phyloP scores from a whole-genome alignment of 2,888 invertebrate genomes.

The Thecocarcelia acutangulata region DNA sequence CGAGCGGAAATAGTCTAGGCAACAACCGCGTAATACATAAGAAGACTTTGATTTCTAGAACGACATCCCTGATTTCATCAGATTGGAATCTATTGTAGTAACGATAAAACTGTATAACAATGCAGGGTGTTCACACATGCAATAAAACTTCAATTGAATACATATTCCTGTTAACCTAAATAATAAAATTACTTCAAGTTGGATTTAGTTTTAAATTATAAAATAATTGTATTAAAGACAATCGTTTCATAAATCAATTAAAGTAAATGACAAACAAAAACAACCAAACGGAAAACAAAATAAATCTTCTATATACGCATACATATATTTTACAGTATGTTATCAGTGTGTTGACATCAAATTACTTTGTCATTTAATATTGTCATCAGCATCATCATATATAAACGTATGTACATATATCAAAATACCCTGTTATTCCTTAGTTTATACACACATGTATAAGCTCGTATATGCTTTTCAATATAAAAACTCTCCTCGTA shows the following conservation, averaged over 20 bases:
- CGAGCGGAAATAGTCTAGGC: too few relatives aligned
- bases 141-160: too few relatives aligned
- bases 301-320: neutral
- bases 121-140: too few relatives aligned
- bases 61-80: too few relatives aligned
- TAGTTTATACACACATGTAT: neutral
- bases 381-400: conserved; percentile 55
- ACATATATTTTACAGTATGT: conserved; percentile 15
- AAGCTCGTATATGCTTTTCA: neutral
- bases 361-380: conserved; percentile 66
- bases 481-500: too few relatives aligned
- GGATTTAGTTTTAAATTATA: neutral
- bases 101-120: too few relatives aligned
- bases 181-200: neutral
- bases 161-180: too few relatives aligned
- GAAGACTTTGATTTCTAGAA: too few relatives aligned
- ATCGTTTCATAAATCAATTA: conserved; percentile 1
- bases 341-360: conserved; percentile 57
- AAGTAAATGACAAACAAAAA: neutral
- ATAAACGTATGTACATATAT: conserved; percentile 37
- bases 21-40: too few relatives aligned
- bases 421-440: conserved; percentile 23
- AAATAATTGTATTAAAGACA: neutral
- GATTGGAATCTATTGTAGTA: too few relatives aligned
- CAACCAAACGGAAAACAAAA: neutral